Percentiles rank a stretch among this genome's conserved stretches.
Conservation (phyloP, 2,113 vertebrate species). For the Tragelaphus strepsiceros region DNA sequence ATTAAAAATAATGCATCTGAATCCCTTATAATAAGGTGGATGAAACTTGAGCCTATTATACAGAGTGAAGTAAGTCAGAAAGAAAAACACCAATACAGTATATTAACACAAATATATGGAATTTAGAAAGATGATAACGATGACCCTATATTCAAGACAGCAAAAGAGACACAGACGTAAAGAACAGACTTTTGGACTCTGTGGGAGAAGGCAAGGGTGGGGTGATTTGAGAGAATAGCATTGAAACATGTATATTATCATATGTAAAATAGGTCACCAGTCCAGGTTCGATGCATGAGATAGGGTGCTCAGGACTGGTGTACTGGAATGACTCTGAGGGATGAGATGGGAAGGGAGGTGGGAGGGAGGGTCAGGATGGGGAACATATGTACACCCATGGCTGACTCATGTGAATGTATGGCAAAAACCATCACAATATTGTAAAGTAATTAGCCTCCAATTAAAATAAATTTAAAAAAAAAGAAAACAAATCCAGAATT, state of each 20-base stretch:
- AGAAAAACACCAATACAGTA: neutral
- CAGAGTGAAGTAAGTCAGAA: neutral
- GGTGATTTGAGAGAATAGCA: neutral
- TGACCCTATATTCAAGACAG: neutral
- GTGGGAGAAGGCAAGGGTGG: neutral
- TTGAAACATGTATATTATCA: neutral
- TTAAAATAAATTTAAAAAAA: neutral
- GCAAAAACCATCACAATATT: neutral
- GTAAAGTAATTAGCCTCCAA: neutral
- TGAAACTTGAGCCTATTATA: neutral
- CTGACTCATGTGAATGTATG: neutral
- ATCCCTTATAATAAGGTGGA: neutral
- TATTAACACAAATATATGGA: neutral
- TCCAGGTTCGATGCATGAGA: neutral
- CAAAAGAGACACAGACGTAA: neutral
- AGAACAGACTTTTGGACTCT: neutral
- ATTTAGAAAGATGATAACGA: neutral
- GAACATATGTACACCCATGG: neutral
- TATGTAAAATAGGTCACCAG: neutral
- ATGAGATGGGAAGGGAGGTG: neutral
- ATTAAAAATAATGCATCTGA: neutral
- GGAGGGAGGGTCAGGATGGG: neutral
- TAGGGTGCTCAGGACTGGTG: neutral
- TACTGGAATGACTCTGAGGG: neutral
- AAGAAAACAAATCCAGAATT: neutral